Conservation (phyloP, 2,888 invertebrate species). For the Pterobdella sp. region DNA sequence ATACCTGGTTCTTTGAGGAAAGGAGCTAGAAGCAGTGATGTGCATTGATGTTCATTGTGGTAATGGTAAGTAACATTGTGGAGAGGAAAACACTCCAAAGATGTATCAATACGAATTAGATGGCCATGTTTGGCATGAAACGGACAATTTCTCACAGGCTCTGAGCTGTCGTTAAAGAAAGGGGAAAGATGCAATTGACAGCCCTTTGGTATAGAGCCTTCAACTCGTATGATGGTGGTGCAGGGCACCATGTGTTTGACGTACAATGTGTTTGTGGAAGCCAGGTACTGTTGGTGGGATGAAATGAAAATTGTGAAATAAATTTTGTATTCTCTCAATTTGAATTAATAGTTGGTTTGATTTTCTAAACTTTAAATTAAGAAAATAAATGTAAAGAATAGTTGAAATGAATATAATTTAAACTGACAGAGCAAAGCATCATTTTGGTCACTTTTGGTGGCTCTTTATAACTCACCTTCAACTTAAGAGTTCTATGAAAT, state of each 20-base stretch:
- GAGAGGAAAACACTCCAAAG: neutral
- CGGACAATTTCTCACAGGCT: slow-evolving; percentile 16
- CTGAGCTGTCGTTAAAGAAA: neutral
- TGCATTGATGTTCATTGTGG: neutral
- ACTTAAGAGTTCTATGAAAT: too few species aligned
- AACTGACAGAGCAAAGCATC: neutral
- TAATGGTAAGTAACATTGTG: neutral
- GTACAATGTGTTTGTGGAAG: slow-evolving; percentile 1
- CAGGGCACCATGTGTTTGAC: neutral
- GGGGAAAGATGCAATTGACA: slow-evolving; percentile 12
- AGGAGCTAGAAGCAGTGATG: neutral
- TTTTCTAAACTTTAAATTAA: neutral
- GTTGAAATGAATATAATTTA: neutral
- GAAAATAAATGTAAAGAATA: neutral
- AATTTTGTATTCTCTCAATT: neutral
- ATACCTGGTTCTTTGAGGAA: neutral
- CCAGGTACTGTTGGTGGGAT: neutral
- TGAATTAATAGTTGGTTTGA: neutral
- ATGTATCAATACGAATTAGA: neutral
- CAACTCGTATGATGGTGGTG: neutral
- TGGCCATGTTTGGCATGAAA: neutral
- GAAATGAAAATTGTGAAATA: neutral
- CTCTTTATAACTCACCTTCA: neutral
- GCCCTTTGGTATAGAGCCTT: slow-evolving; percentile 10
- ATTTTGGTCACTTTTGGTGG: neutral